Conservation (phyloP, 2,797 vertebrate genomes). For the Tapirus indicus region DNA sequence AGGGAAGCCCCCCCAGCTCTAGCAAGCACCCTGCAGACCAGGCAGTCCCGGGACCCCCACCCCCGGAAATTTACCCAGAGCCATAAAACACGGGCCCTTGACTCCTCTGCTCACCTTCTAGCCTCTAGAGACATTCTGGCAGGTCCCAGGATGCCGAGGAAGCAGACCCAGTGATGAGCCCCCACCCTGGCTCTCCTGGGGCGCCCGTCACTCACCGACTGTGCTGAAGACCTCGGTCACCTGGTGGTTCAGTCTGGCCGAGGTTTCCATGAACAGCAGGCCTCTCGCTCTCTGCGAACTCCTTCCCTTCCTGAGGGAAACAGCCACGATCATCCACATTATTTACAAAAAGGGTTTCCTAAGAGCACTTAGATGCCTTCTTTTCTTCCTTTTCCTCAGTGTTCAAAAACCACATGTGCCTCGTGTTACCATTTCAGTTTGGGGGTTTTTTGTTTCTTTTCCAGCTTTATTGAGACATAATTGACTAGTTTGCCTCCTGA, state of each 20-base stretch:
- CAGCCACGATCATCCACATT: rapidly evolving
- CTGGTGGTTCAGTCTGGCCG: constrained; percentile 88
- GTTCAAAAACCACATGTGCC: background rate
- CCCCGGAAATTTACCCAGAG: background rate
- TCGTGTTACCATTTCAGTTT: background rate
- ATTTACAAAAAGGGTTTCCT: background rate
- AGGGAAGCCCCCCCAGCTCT: background rate
- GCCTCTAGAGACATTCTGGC: background rate
- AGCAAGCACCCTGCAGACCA: rapidly evolving
- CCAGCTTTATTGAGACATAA: too few species aligned
- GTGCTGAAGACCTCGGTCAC: constrained; percentile 86
- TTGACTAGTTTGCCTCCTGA: background rate
- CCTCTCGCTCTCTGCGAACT: constrained; percentile 85
- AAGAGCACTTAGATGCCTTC: rapidly evolving
- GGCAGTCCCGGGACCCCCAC: rapidly evolving
- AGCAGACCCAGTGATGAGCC: rapidly evolving
- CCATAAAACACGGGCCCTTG: background rate
- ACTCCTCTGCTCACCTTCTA: rapidly evolving
- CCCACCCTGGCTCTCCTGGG: rapidly evolving
- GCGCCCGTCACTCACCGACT: constrained; percentile 85
- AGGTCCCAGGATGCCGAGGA: rapidly evolving
- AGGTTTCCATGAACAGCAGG: constrained; percentile 90
- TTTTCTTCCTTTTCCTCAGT: background rate
- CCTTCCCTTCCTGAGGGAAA: constrained; percentile 88
- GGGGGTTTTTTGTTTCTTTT: background rate